These are phyloP conservation scores for Pyrochroa serraticornis DNA, from an alignment of 2,888 invertebrate species.

Conservation along the genomic window DNA sequence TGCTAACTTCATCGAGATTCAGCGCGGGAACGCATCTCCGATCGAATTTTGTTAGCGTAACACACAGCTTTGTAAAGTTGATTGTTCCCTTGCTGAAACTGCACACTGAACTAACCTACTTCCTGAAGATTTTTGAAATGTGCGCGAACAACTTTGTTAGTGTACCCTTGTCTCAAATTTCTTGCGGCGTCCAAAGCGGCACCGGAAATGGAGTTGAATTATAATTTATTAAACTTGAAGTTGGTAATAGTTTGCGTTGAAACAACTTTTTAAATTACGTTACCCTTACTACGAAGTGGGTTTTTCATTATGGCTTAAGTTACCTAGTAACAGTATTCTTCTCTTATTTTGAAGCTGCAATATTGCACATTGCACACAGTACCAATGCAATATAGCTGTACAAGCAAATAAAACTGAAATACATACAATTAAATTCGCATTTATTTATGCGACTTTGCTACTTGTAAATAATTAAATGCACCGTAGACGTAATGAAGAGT, in stretches of 20 bases:
- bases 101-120: conserved; percentile 20
- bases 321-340: too few relatives aligned
- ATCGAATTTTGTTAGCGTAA: conserved; percentile 26
- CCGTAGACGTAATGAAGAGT: too few relatives aligned
- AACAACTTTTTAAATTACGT: neutral
- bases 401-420: too few relatives aligned
- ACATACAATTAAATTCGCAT: too few relatives aligned
- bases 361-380: too few relatives aligned
- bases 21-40: conserved; percentile 11
- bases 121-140: conserved; percentile 15
- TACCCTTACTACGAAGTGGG: neutral
- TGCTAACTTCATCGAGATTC: conserved; percentile 24
- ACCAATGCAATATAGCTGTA: too few relatives aligned
- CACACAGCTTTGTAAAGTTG: conserved; percentile 23
- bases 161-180: conserved; percentile 12
- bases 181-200: conserved; percentile 10
- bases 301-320: too few relatives aligned
- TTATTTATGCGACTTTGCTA: too few relatives aligned
- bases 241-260: neutral
- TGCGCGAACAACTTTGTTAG: conserved; percentile 20
- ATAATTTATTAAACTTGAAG: neutral
- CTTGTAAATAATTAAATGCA: too few relatives aligned
- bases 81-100: conserved; percentile 24
- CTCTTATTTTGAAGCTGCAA: neutral
- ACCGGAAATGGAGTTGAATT: conserved; percentile 3